These are phyloP conservation scores for Hemibagrus wyckioides DNA, from an alignment of 2,113 vertebrate species.

Conservation along the genomic window DNA sequence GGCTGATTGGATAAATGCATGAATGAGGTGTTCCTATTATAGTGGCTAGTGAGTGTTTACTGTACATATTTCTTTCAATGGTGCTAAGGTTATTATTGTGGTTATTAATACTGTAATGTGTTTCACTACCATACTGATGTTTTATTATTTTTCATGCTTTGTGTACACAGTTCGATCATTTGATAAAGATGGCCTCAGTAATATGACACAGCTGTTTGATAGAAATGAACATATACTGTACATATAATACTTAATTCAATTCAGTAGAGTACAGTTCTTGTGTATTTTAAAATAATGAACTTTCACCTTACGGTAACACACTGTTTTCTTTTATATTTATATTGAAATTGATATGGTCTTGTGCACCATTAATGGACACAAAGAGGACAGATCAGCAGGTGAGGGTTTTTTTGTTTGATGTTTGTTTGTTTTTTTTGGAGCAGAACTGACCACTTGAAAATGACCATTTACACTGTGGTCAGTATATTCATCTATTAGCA, in stretches of 20 bases:
- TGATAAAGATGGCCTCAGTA: no score
- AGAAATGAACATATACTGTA: not conserved
- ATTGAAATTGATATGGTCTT: not conserved
- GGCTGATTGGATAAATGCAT: not conserved
- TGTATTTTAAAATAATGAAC: no score
- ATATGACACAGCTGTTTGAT: no score
- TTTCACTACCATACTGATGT: not conserved
- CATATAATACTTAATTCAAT: no score
- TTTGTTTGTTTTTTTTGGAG: not conserved
- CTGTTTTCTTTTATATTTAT: not conserved
- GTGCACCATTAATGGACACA: not conserved
- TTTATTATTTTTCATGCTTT: not conserved
- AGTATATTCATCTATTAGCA: not conserved
- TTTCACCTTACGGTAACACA: not conserved
- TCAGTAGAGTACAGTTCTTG: no score
- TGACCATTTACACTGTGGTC: not conserved
- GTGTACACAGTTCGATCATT: no score
- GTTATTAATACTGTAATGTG: not conserved
- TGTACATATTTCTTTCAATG: not conserved
- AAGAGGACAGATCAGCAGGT: not conserved
- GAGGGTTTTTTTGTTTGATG: not conserved
- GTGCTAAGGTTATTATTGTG: not conserved
- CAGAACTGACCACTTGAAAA: no score
- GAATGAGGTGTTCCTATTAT: constrained; percentile 11
- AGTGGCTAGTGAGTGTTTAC: not conserved